These are phyloP conservation scores for Zosterops lateralis DNA, from an alignment of 2,113 vertebrate species.

Conservation along the genomic window DNA sequence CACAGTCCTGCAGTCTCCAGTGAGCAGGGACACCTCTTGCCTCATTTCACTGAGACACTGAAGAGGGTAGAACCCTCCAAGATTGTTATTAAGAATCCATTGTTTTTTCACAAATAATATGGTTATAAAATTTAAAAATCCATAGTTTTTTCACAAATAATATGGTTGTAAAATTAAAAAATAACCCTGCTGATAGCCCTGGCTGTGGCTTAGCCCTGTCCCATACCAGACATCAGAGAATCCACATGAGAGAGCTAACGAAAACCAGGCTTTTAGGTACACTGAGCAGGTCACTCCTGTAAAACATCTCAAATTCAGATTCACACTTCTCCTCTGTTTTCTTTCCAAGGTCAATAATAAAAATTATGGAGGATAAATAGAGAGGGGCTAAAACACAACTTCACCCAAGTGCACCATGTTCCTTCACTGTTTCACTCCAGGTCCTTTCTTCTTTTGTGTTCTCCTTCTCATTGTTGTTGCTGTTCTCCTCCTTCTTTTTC, in stretches of 20 bases:
- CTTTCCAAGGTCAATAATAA: not conserved
- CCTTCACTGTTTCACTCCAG: not conserved
- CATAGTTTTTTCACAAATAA: not conserved
- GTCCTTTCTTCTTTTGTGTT: not conserved
- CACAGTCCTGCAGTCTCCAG: not conserved
- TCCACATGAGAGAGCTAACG: not conserved
- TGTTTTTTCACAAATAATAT: not conserved
- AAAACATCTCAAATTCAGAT: not conserved
- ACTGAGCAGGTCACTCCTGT: not conserved
- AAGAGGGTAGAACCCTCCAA: not conserved
- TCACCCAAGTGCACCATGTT: rapidly evolving
- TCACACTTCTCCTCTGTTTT: not conserved
- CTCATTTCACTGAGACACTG: not conserved
- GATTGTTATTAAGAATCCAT: not conserved
- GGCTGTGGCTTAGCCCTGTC: not conserved
- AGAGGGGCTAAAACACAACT: not conserved
- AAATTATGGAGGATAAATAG: not conserved
- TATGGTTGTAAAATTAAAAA: not conserved
- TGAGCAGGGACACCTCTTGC: not conserved
- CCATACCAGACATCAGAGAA: not conserved
- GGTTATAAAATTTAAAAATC: not conserved
- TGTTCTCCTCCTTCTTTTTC: not conserved
- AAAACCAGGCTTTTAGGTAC: not conserved
- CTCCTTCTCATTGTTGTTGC: rapidly evolving
- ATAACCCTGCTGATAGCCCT: not conserved